Evolutionary conservation across 2,113 vertebrate species (phyloP), one percentile per base, ranked within the genome.

Genomic region (Chinchilla lanigera): DNA sequence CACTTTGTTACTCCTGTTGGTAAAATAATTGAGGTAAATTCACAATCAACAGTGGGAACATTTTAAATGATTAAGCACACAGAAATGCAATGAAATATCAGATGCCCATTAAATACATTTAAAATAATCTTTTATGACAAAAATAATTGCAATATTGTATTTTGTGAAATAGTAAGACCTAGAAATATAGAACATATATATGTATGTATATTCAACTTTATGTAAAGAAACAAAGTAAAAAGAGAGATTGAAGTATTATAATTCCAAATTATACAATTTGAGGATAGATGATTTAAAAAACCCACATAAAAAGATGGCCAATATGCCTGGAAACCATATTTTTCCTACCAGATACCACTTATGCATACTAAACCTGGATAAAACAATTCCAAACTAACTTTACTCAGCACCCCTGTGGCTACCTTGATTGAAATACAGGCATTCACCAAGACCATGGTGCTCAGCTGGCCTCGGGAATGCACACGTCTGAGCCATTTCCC

Each of bases 401-500:
- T 33, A 17, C 0, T 1, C 28, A 81, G 20, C 91, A 88, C 61
- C 85, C 94, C 96, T 41, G 5, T 86, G 93, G 93, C 93, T 56
- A 20, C 97, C 97, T 98, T 94, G 89, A 94, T 82, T 97, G 93
- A 92, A 94, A 92, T 94, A 71, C 90, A 96, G 93, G 69, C 97
- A 96, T 89, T 86, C 94, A 8, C 86, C 83, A 96, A 14, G 28
- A 35, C 90, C 24, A 26, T 0, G 33, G 97, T 95, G 97, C 94
- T 98, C 98, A 97, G 96, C 96, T 95, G 96, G 95, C 90, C 93
- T 98, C 91, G 96, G 96, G 97, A 98, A 97, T 98, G 97, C 0
- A 2, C 81, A 33, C 11, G 97, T 98, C 98, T 98, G 97, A 98
- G 95, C 88, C 4, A 0, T 92, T 98, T 99, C 98, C 98, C 98